A percentile compares a stretch with the other conserved stretches of the same genome.
These are phyloP conservation scores for Seira musarum DNA, from an alignment of 2,888 invertebrate genomes.

Conservation along the genomic window DNA sequence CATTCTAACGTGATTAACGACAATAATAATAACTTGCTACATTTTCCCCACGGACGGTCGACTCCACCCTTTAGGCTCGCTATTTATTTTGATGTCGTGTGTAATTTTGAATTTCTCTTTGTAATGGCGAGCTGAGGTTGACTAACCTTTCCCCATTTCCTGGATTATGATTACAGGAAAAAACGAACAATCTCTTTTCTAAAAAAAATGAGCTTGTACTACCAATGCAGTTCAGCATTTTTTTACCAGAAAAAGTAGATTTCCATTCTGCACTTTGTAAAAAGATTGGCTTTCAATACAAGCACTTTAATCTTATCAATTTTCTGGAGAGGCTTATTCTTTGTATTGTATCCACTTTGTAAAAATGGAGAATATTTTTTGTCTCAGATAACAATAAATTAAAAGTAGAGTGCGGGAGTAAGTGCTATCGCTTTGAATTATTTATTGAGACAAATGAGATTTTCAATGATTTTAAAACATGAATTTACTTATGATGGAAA, in stretches of 20 bases:
- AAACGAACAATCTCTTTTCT: no score
- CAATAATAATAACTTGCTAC: constrained; percentile 61
- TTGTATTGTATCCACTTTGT: neutral
- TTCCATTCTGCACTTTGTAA: no score
- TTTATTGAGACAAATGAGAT: constrained; percentile 49
- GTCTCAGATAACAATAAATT: constrained; percentile 4
- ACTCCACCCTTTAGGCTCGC: constrained; percentile 56
- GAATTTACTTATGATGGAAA: neutral
- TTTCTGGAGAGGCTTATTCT: no score
- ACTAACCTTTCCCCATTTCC: no score
- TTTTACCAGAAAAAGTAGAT: no score
- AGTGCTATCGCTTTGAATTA: neutral
- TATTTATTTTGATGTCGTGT: constrained; percentile 13
- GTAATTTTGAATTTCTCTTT: no score
- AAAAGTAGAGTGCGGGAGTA: neutral
- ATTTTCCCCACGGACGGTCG: constrained; percentile 18
- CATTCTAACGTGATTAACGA: constrained; percentile 62
- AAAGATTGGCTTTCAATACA: no score
- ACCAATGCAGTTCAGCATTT: no score
- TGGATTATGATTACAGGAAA: no score
- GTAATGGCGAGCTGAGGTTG: no score
- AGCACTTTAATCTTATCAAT: no score
- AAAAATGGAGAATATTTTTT: neutral
- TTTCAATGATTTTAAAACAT: constrained; percentile 20
- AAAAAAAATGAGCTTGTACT: no score